These are phyloP conservation scores for Elachura formosa DNA, from an alignment of 2,113 vertebrate species.

Conservation along the genomic window DNA sequence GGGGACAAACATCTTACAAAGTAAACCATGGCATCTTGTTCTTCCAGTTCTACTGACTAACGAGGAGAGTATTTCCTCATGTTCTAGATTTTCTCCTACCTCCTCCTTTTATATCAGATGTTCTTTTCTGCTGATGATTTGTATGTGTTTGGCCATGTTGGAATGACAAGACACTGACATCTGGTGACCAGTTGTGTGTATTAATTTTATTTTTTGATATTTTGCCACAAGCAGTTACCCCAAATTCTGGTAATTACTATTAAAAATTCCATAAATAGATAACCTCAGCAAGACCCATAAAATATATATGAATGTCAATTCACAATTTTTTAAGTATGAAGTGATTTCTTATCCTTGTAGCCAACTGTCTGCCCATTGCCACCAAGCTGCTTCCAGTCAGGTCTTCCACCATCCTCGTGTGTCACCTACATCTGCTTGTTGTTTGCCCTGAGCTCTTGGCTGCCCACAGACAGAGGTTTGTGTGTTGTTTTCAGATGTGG, in stretches of 20 bases:
- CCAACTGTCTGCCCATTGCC: neutral
- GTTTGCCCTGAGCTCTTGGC: neutral
- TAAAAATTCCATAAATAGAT: neutral
- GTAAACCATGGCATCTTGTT: neutral
- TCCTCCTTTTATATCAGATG: neutral
- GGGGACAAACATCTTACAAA: neutral
- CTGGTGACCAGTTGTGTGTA: neutral
- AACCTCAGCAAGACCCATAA: neutral
- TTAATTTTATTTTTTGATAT: neutral
- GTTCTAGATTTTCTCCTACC: neutral
- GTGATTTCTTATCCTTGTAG: neutral
- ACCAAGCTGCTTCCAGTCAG: neutral
- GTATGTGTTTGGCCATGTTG: neutral
- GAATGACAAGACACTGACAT: conserved; percentile 7
- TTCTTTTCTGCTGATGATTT: conserved; percentile 2
- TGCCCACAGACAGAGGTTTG: neutral
- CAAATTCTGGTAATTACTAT: neutral
- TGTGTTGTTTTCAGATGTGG: neutral
- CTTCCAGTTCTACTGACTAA: neutral
- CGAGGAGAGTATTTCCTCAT: neutral
- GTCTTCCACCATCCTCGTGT: rapidly evolving
- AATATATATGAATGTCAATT: neutral
- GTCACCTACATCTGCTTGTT: neutral
- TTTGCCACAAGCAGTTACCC: neutral
- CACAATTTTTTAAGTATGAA: neutral